Conservation (phyloP, 2,797 vertebrate species). For the Aphelocoma californica region DNA sequence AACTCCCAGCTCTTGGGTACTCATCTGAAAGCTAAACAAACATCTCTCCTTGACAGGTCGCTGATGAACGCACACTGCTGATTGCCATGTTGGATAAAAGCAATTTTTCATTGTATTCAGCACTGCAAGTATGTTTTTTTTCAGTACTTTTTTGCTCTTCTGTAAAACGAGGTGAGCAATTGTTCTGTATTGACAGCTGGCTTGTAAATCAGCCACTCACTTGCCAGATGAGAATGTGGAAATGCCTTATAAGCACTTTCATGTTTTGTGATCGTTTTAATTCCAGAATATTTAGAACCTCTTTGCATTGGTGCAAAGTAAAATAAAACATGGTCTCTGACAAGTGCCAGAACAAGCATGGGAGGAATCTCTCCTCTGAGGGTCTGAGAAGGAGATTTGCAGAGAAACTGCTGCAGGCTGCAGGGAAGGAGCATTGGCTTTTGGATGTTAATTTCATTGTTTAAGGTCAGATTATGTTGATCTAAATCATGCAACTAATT, state of each 20-base stretch:
- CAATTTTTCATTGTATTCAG: background rate
- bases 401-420: background rate
- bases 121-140: background rate
- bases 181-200: slow-evolving; percentile 25
- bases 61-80: background rate
- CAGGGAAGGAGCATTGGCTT: background rate
- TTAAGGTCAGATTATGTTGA: slow-evolving; percentile 41
- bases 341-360: background rate
- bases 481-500: background rate
- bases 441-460: slow-evolving; percentile 30
- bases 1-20: background rate
- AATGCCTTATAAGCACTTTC: slow-evolving; percentile 28
- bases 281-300: slow-evolving; percentile 4
- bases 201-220: slow-evolving; percentile 9
- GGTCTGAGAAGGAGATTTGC: background rate
- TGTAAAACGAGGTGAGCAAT: background rate
- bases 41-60: background rate
- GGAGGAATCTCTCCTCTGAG: background rate
- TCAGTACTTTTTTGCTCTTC: background rate
- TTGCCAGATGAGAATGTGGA: background rate
- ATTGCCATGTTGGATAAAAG: background rate
- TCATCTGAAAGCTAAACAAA: background rate
- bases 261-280: background rate
- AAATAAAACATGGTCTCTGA: background rate
- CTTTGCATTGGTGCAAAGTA: background rate